Evolutionary conservation across 2,888 invertebrate genomes (phyloP).

Genomic region (Dryadula phaetusa): DNA sequence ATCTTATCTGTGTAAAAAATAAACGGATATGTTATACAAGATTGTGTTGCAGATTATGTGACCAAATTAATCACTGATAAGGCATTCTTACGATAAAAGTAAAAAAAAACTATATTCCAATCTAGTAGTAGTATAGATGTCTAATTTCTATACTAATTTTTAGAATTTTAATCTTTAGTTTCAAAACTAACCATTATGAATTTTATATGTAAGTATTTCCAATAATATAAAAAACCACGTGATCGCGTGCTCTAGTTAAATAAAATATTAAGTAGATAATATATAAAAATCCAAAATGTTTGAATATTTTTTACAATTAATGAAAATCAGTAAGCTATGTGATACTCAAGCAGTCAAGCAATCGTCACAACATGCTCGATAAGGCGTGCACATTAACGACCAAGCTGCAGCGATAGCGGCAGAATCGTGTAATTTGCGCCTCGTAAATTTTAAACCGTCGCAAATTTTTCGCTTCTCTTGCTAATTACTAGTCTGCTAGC

Average conservation of each 20-base stretch:
- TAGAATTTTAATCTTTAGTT: background rate
- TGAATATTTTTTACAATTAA: constrained; percentile 64
- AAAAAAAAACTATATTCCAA: constrained; percentile 9
- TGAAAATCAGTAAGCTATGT: constrained; percentile 57
- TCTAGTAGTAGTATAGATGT: background rate
- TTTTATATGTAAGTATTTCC: background rate
- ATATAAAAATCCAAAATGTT: background rate
- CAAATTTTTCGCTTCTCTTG: constrained; percentile 82
- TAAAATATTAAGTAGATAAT: background rate
- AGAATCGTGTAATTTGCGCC: constrained; percentile 83
- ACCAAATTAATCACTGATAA: constrained; percentile 73
- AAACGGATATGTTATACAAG: constrained; percentile 64
- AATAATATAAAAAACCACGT: background rate
- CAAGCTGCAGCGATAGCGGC: constrained; percentile 78
- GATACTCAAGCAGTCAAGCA: constrained; percentile 47
- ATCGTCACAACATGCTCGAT: constrained; percentile 67
- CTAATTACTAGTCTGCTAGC: constrained; percentile 81
- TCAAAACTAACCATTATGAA: background rate
- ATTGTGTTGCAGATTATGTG: constrained; percentile 64
- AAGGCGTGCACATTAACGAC: constrained; percentile 81
- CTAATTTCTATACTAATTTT: background rate
- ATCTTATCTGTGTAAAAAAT: constrained; percentile 76
- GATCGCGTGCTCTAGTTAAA: background rate
- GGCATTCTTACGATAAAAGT: constrained; percentile 37
- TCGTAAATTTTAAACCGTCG: constrained; percentile 83